A percentile compares a stretch with the other conserved stretches of the same genome.
These are phyloP conservation scores for Diachasmimorpha longicaudata DNA, from an alignment of 1,140 invertebrate species.

Conservation along the genomic window DNA sequence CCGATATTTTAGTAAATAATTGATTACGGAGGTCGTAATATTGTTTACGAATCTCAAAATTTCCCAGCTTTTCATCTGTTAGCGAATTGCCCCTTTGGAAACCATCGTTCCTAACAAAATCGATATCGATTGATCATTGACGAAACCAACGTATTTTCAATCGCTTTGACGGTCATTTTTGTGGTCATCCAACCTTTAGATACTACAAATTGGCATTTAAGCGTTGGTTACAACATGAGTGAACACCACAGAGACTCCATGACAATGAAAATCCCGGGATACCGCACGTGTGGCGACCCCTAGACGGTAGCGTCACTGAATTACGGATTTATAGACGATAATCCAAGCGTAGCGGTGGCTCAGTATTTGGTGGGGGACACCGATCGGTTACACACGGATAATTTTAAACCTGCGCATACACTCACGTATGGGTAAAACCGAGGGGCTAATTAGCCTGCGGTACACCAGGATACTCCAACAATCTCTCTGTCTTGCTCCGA, in stretches of 20 bases:
- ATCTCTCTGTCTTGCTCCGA: not conserved
- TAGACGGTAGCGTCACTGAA: conserved; percentile 1
- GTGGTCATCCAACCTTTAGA: no score
- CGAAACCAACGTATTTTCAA: no score
- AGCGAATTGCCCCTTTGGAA: no score
- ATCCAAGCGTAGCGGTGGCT: conserved; percentile 7
- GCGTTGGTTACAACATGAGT: no score
- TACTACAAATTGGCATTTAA: no score
- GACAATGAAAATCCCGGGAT: not conserved
- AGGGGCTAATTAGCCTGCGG: conserved; percentile 3
- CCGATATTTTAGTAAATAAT: no score
- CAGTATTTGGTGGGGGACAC: not conserved
- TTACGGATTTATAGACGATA: not conserved
- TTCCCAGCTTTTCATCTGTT: no score
- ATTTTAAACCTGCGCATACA: conserved; percentile 5
- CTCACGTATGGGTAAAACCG: not conserved
- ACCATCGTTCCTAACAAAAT: no score
- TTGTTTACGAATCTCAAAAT: no score
- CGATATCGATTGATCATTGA: no score
- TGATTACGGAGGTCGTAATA: no score
- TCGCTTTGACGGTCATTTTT: no score
- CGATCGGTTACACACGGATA: not conserved
- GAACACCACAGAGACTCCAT: not conserved
- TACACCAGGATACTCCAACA: not conserved
- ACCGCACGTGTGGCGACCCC: conserved; percentile 2